These are phyloP conservation scores for Pocillopora meandrina DNA, from an alignment of 92 coral and sea anemone genomes.

Conservation along the genomic window DNA sequence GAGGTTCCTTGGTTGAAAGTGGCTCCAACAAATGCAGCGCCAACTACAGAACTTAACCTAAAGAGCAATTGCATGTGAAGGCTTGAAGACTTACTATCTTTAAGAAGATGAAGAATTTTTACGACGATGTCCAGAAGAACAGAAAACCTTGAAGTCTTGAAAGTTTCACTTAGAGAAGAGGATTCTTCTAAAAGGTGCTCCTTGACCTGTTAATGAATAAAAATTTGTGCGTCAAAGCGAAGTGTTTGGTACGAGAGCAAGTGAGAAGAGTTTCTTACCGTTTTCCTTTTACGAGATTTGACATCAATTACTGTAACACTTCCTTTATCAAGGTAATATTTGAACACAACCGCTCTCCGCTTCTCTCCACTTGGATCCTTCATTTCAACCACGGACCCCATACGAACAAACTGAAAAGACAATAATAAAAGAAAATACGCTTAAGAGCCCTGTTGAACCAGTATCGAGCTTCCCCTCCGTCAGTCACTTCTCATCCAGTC, in stretches of 20 bases:
- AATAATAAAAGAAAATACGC: background rate
- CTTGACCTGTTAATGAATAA: conserved; percentile 58
- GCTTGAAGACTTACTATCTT: conserved; percentile 51
- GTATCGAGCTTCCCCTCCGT: background rate
- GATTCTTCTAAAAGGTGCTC: conserved; percentile 74
- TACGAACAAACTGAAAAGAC: conserved; percentile 77
- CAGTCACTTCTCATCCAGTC: background rate
- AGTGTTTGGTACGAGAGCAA: background rate
- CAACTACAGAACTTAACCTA: background rate
- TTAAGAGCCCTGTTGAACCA: background rate
- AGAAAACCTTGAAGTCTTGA: conserved; percentile 66
- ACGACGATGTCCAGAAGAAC: conserved; percentile 72
- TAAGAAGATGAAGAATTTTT: conserved; percentile 66
- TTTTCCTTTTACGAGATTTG: conserved; percentile 83
- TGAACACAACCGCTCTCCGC: conserved; percentile 83
- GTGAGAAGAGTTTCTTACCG: conserved; percentile 44
- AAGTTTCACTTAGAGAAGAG: conserved; percentile 65
- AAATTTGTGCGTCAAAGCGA: background rate
- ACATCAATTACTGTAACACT: conserved; percentile 84
- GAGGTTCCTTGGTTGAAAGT: background rate
- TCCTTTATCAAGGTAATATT: conserved; percentile 83
- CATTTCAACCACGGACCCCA: conserved; percentile 86
- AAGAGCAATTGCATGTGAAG: background rate
- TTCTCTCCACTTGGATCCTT: conserved; percentile 84
- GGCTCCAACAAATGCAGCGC: background rate